Conservation (phyloP, 1,140 invertebrate species). For the Melanaphis sacchari region DNA sequence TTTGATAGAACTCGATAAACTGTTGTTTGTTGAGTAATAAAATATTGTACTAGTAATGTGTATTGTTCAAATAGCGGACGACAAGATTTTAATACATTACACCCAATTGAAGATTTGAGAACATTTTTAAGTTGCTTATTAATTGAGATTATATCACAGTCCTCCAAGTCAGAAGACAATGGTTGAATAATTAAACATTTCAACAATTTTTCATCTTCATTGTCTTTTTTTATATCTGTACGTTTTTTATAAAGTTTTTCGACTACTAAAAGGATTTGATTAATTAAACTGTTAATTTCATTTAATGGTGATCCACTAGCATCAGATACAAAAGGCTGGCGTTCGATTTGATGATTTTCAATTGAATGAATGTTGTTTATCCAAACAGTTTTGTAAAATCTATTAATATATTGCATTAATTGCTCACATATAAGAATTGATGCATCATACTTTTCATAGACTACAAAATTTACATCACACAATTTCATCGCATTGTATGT, state of each 20-base stretch:
- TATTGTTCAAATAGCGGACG: constrained; percentile 83
- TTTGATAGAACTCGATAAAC: constrained; percentile 81
- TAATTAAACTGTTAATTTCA: constrained; percentile 55
- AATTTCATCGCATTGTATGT: constrained; percentile 32
- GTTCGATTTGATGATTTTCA: not conserved
- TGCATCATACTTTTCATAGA: not conserved
- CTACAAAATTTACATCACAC: constrained; percentile 16
- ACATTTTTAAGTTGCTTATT: constrained; percentile 37
- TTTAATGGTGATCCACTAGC: not conserved
- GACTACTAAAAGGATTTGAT: constrained; percentile 70
- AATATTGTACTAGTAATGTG: constrained; percentile 76
- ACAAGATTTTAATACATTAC: constrained; percentile 61
- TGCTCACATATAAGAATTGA: not conserved
- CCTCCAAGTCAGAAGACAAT: constrained; percentile 26
- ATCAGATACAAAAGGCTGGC: constrained; percentile 13
- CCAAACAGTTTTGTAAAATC: not conserved
- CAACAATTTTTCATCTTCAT: constrained; percentile 62
- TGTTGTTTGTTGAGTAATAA: constrained; percentile 77
- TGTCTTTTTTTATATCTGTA: constrained; percentile 62
- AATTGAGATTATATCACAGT: constrained; percentile 65
- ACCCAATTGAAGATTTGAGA: not conserved
- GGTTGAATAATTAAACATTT: constrained; percentile 29
- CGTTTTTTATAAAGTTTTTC: constrained; percentile 77
- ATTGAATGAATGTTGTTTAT: not conserved
- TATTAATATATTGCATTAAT: constrained; percentile 16